A percentile compares a stretch with the other conserved stretches of the same genome.
Conservation (phyloP, 92 coral and sea anemone species). For the Hydrozoanthus gracilis region DNA sequence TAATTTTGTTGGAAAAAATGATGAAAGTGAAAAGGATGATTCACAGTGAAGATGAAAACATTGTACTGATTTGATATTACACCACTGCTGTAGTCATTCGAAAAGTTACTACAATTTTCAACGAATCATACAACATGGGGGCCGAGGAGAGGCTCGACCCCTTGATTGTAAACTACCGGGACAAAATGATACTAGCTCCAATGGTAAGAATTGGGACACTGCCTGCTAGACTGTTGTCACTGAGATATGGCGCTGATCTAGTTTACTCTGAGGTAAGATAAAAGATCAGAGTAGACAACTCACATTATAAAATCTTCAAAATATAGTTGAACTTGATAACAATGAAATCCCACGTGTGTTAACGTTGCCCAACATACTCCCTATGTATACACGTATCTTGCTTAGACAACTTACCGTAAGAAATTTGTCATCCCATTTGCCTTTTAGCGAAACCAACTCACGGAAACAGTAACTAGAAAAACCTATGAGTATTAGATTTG, state of each 20-base stretch:
- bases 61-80: too few relatives aligned
- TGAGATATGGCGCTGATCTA: constrained; percentile 97
- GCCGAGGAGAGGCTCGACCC: background rate
- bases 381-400: too few relatives aligned
- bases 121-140: background rate
- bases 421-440: too few relatives aligned
- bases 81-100: background rate
- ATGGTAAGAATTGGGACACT: constrained; percentile 95
- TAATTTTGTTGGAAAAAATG: too few relatives aligned
- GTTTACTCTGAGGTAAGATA: constrained; percentile 91
- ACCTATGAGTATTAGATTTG: too few relatives aligned
- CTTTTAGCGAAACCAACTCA: too few relatives aligned
- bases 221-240: constrained; percentile 86
- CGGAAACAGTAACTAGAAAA: too few relatives aligned
- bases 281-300: background rate
- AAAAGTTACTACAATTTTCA: too few relatives aligned
- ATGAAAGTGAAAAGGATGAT: too few relatives aligned
- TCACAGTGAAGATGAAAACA: too few relatives aligned
- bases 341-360: background rate
- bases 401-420: too few relatives aligned
- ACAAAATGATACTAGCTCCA: constrained; percentile 86
- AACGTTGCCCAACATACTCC: too few relatives aligned
- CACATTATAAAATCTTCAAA: background rate
- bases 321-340: background rate
- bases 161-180: constrained; percentile 57